A percentile compares a stretch with the other conserved stretches of the same genome.
phyloP scores from a whole-genome alignment of 2,888 invertebrate species.

The Cryptus viduatorius region DNA sequence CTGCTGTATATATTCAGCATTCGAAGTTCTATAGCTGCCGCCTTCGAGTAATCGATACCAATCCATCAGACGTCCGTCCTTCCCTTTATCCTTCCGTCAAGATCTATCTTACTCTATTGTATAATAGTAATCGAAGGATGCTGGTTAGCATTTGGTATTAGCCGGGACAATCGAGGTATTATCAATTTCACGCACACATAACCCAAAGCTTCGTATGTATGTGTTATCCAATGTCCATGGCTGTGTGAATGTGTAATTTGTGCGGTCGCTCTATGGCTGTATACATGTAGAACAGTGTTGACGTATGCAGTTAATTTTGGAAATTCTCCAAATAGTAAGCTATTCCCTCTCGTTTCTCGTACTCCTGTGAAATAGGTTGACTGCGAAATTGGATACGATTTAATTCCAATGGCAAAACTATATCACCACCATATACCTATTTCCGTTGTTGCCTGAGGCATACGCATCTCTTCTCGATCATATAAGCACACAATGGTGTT shows the following conservation, averaged over 20 bases:
- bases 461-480: not conserved
- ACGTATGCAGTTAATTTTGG: constrained; percentile 43
- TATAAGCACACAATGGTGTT: not conserved
- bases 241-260: constrained; percentile 6
- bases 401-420: constrained; percentile 8
- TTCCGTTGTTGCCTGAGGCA: not conserved
- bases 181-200: constrained; percentile 36
- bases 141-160: constrained; percentile 53
- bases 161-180: constrained; percentile 48
- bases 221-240: not conserved
- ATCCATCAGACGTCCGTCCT: constrained; percentile 52
- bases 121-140: constrained; percentile 43
- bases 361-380: constrained; percentile 26
- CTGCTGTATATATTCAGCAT: constrained; percentile 18
- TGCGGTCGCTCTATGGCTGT: not conserved
- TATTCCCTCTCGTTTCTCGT: constrained; percentile 24
- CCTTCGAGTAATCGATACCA: constrained; percentile 57
- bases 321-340: constrained; percentile 42
- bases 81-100: constrained; percentile 20
- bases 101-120: constrained; percentile 16
- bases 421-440: not conserved
- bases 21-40: constrained; percentile 37
- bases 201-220: not conserved
- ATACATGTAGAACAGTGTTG: not conserved
- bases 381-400: constrained; percentile 28